Evolutionary conservation across 1,140 invertebrate genomes (phyloP).

Genomic region (Charaxes varanes): DNA sequence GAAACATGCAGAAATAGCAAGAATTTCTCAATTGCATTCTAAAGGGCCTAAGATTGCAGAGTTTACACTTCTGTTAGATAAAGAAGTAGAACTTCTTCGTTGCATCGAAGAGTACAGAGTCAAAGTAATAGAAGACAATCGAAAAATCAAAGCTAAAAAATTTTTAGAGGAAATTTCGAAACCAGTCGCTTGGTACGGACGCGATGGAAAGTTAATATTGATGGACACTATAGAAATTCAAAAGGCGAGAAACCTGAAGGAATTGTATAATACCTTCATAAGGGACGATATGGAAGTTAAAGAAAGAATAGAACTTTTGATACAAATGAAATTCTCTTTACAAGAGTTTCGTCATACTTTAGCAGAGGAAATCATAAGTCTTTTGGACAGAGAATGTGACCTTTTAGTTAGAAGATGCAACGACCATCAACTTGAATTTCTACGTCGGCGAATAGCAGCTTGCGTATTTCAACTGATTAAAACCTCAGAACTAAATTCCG

Average conservation of each 20-base stretch:
- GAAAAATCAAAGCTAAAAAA: constrained; percentile 71
- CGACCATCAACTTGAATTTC: constrained; percentile 66
- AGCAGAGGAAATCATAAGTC: constrained; percentile 72
- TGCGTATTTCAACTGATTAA: constrained; percentile 73
- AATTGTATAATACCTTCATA: constrained; percentile 74
- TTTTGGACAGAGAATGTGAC: constrained; percentile 78
- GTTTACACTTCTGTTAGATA: constrained; percentile 77
- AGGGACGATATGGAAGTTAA: constrained; percentile 63
- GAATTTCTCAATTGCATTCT: constrained; percentile 74
- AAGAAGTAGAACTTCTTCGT: constrained; percentile 78
- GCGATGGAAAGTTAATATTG: constrained; percentile 74
- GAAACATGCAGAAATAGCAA: constrained; percentile 76
- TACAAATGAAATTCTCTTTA: constrained; percentile 74
- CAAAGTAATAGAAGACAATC: constrained; percentile 72
- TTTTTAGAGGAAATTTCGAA: constrained; percentile 78
- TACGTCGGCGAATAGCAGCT: constrained; percentile 75
- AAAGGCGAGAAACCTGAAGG: constrained; percentile 76
- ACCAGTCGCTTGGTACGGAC: constrained; percentile 77
- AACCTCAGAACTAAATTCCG: constrained; percentile 71
- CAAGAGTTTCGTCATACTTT: constrained; percentile 72
- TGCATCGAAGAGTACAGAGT: constrained; percentile 76
- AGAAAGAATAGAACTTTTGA: constrained; percentile 75
- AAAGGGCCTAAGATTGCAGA: constrained; percentile 76
- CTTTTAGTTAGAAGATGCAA: constrained; percentile 73
- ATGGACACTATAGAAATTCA: constrained; percentile 81